Evolutionary conservation across 2,888 invertebrate genomes (phyloP), one percentile per base, ranked within the genome.

Genomic region (Nemurella pictetii): DNA sequence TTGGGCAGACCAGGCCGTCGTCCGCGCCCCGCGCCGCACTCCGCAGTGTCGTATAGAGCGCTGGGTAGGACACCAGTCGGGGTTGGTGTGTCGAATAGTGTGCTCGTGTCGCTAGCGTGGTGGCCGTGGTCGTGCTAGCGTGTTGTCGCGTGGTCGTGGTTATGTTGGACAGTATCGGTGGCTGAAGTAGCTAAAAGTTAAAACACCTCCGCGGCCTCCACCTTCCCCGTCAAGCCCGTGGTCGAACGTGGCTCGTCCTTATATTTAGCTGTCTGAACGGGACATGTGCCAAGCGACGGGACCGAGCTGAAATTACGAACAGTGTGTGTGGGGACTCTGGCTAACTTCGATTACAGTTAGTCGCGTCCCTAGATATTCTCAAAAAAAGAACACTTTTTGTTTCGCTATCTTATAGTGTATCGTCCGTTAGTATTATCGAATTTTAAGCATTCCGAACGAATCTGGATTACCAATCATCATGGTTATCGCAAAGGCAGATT

Each of bases 401-500:
- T 75, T 75, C 26, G 9, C 26, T 36, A 75, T 5, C 26, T 75
- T 27, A 9, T 75, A 25, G 26, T 75, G 26, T 75, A 75, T 20
- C 26, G 28, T 75, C 75, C 28, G 30, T 28, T 29, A 27, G 5
- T 29, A 29, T n/a, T n/a, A 29, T 29, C n/a, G n/a, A n/a, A 12
- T 82, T 82, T 72, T 25, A 82, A 82, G 27, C 82, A 82, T 82
- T 82, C 82, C 82, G 82, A 80, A 80, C 80, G 84, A 78, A 82
- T 72, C 82, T 82, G 82, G 82, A 82, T 82, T 83, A 84, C 85
- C 84, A 84, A 84, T 84, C 87, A 90, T 89, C 87, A 90, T 90
- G 90, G 89, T 89, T 85, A 88, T 90, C 88, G 89, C 89, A 87
- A 90, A 88, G 87, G 89, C 90, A 87, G 90, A 91, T 89, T 88